Percentiles rank a stretch among this genome's conserved stretches.
These are phyloP conservation scores for Drosophila neocordata DNA, from an alignment of 1,140 invertebrate genomes.

Conservation along the genomic window DNA sequence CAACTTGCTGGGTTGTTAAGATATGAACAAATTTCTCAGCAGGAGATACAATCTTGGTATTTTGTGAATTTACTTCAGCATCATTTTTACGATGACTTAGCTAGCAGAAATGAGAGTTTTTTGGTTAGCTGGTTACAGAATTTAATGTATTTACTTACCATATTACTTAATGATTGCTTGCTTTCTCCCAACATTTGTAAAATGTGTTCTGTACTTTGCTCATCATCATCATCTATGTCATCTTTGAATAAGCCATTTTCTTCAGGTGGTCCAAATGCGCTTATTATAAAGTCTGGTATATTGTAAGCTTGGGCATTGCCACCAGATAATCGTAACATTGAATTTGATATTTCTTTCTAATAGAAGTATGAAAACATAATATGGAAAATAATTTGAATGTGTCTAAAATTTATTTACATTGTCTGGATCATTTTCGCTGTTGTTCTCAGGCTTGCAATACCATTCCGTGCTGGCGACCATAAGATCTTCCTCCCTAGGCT, in stretches of 20 bases:
- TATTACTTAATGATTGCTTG: slow-evolving; percentile 47
- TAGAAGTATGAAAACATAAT: neutral
- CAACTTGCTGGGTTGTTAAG: slow-evolving; percentile 16
- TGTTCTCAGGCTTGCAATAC: slow-evolving; percentile 26
- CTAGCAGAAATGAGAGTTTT: neutral
- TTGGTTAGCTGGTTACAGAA: neutral
- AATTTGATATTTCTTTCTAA: neutral
- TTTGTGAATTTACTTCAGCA: neutral
- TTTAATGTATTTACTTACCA: slow-evolving; percentile 46
- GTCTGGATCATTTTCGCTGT: neutral
- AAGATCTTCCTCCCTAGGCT: slow-evolving; percentile 47
- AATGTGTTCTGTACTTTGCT: slow-evolving; percentile 52
- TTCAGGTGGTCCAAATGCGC: slow-evolving; percentile 4
- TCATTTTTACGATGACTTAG: neutral
- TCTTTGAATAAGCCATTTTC: slow-evolving; percentile 32
- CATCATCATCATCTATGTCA: slow-evolving; percentile 57
- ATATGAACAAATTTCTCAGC: slow-evolving; percentile 4
- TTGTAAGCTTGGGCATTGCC: slow-evolving; percentile 1
- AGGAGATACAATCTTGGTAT: neutral
- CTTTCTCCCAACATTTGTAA: slow-evolving; percentile 55
- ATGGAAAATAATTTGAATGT: no score
- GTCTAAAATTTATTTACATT: slow-evolving; percentile 12
- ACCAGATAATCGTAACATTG: slow-evolving; percentile 6
- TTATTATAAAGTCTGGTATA: slow-evolving; percentile 3
- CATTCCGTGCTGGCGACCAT: slow-evolving; percentile 56